Base-by-base conservation (phyloP, 64 coral and sea anemone genomes). In the Stichodactyla mertensii region DNA sequence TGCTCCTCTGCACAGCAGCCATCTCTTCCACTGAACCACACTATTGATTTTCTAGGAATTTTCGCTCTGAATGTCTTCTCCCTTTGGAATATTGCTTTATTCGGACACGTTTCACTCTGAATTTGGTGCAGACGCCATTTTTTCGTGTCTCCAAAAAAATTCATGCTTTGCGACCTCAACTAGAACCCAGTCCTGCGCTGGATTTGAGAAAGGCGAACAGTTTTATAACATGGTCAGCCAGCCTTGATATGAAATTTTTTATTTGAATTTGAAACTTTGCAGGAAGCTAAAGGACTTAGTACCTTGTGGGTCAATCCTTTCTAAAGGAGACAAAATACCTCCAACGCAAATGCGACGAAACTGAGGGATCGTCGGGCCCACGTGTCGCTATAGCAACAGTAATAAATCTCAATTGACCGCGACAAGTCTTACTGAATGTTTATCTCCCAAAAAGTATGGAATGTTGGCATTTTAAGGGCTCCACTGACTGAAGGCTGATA, bases 211-310 rank as follows among this genome's bases (percentile, higher is more conserved):
- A 36, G 31, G 31, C 31, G 31, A 36, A 36, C 2, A 36, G 31
- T 36, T 36, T 36, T 36, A 45, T 45, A 45, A 45, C 36, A 45
- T 45, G 36, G 36, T 45, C 3, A 2, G 36, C 36, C 36, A 45
- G 36, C 36, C 36, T 45, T 45, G 36, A 45, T 45, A 45, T 45
- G 0, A 58, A 11, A 58, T 58, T 58, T 15, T 22, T n/a, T 66
- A n/a, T n/a, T 74, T 31, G 9, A 74, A 14, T 81, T 55, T 53
- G 13, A 19, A 28, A 13, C 51, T n/a, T 70, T 67, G 4, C 24
- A 92, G 90, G 90, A 87, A 64, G 85, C 90, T 4, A 92, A 92
- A 77, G 60, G 90, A 55, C 86, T 87, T 2, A 92, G 90, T 71
- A 83, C 90, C 15, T 71, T 92, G 52, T 92, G 90, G 90, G 77